These are phyloP conservation scores for Craterocephalus amniculus DNA, from an alignment of 2,797 vertebrate species.

Conservation along the genomic window DNA sequence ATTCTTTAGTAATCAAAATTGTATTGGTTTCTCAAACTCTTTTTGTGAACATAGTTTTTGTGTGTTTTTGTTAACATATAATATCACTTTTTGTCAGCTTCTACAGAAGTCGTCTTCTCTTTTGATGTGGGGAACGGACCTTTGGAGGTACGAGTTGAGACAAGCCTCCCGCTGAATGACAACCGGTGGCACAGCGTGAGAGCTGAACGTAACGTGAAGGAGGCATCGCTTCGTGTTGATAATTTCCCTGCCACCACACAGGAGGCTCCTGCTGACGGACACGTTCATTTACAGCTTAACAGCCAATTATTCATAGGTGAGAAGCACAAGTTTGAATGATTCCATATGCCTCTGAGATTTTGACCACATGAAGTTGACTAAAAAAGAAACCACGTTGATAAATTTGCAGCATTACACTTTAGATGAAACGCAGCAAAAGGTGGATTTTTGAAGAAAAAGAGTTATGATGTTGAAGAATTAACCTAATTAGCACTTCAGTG, in stretches of 20 bases:
- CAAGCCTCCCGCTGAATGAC: slow-evolving; percentile 84
- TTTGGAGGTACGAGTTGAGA: slow-evolving; percentile 85
- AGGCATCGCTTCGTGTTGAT: slow-evolving; percentile 90
- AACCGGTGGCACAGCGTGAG: slow-evolving; percentile 92
- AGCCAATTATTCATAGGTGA: slow-evolving; percentile 97
- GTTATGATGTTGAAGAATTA: too few species aligned
- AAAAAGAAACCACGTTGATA: slow-evolving; percentile 1
- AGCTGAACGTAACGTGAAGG: slow-evolving; percentile 93
- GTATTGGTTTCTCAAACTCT: neutral
- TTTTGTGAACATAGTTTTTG: neutral
- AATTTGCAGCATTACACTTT: neutral
- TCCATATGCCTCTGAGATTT: neutral
- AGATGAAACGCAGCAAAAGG: neutral
- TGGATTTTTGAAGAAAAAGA: neutral
- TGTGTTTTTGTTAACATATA: neutral
- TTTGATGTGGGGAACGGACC: slow-evolving; percentile 97
- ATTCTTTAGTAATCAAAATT: too few species aligned
- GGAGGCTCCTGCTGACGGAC: slow-evolving; percentile 88
- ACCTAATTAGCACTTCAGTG: too few species aligned
- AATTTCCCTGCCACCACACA: slow-evolving; percentile 76
- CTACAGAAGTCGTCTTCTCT: slow-evolving; percentile 89
- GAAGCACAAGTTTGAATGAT: slow-evolving; percentile 37
- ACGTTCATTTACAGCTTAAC: slow-evolving; percentile 93
- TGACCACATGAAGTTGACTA: neutral
- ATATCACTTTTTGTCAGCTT: slow-evolving; percentile 78